Evolutionary conservation across 2,888 invertebrate genomes (phyloP).

Genomic region (Parthenolecanium corni): DNA sequence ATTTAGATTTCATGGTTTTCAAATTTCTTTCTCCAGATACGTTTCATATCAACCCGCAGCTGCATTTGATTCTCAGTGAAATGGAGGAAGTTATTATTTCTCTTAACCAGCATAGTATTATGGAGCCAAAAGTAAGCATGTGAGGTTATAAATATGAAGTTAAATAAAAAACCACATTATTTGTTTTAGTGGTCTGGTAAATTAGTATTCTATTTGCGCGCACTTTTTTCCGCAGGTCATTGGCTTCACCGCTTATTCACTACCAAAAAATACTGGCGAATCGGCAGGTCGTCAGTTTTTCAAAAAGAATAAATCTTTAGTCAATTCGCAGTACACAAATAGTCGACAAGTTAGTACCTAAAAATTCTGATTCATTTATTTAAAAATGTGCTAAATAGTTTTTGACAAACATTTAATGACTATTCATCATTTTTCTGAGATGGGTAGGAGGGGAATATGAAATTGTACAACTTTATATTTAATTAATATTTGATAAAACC

Average conservation of each 20-base stretch:
- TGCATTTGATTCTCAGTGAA: constrained; percentile 66
- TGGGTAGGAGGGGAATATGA: no score
- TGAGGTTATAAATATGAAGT: neutral
- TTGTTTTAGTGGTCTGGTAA: neutral
- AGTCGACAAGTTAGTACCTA: constrained; percentile 67
- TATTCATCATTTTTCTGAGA: no score
- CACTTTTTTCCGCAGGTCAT: constrained; percentile 44
- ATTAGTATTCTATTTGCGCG: neutral
- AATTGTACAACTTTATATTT: no score
- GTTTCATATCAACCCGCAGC: constrained; percentile 85
- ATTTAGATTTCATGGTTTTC: no score
- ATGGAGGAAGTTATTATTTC: constrained; percentile 73
- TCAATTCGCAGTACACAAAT: constrained; percentile 85
- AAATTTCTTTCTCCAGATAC: constrained; percentile 49
- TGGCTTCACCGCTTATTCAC: constrained; percentile 74
- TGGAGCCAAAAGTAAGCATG: constrained; percentile 68
- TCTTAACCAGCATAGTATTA: constrained; percentile 76
- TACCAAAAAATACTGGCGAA: constrained; percentile 58
- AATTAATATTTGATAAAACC: no score
- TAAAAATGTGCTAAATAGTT: no score
- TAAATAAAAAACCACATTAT: neutral
- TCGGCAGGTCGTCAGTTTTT: constrained; percentile 68
- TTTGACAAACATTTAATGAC: no score
- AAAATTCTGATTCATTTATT: no score
- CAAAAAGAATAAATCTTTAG: constrained; percentile 70